Conservation (phyloP, 1,140 invertebrate genomes). For the Eufriesea mexicana region DNA sequence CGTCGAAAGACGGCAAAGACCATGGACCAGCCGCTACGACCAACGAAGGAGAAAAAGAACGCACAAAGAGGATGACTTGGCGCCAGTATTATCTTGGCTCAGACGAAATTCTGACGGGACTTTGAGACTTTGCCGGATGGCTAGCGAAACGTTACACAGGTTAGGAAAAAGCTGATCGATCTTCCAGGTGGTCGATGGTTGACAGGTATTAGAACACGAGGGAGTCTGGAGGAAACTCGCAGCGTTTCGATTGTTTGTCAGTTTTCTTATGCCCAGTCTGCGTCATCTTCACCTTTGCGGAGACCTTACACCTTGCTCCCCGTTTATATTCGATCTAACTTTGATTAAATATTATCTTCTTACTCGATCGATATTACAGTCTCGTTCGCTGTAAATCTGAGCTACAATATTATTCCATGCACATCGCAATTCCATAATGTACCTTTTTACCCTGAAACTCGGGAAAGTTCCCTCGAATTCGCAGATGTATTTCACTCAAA, state of each 20-base stretch:
- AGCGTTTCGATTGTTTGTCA: no score
- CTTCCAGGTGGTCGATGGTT: no score
- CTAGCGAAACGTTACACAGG: conserved; percentile 4
- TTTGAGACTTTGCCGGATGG: conserved; percentile 7
- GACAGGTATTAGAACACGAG: not conserved
- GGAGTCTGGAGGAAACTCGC: no score
- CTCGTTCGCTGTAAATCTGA: not conserved
- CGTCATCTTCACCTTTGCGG: no score
- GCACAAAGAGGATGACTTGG: conserved; percentile 57
- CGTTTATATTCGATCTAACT: not conserved
- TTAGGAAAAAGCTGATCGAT: no score
- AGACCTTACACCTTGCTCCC: not conserved
- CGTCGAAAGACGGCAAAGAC: conserved; percentile 31
- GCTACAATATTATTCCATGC: not conserved
- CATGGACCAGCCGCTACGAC: conserved; percentile 7
- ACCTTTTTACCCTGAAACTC: not conserved
- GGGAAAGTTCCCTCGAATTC: not conserved
- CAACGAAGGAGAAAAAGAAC: conserved; percentile 50
- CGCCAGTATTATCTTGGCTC: conserved; percentile 62
- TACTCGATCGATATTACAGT: not conserved
- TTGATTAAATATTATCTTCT: not conserved
- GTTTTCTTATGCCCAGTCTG: no score
- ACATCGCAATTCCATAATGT: not conserved
- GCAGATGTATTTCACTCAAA: not conserved
- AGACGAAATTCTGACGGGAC: conserved; percentile 48